Evolutionary conservation across 2,888 invertebrate genomes (phyloP).

Genomic region (Hedya salicella): DNA sequence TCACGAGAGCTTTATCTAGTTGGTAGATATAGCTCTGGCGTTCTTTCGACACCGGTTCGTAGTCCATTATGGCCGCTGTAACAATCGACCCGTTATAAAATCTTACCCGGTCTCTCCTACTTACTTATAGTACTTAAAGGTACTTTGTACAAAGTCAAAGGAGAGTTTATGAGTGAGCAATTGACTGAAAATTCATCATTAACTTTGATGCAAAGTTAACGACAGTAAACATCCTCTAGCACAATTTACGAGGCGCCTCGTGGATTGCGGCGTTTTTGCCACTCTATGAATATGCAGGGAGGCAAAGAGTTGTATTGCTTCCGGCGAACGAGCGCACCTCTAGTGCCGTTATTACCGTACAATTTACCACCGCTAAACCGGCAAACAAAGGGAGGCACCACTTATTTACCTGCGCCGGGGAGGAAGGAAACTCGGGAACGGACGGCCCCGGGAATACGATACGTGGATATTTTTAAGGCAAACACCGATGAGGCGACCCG

Average conservation of each 20-base stretch:
- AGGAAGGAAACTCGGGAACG: slow-evolving; percentile 60
- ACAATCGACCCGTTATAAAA: too few relatives aligned
- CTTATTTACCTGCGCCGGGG: slow-evolving; percentile 62
- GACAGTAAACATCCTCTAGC: slow-evolving; percentile 34
- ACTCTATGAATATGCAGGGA: slow-evolving; percentile 64
- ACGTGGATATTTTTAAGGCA: slow-evolving; percentile 58
- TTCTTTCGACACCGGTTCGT: too few relatives aligned
- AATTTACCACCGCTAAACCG: slow-evolving; percentile 70
- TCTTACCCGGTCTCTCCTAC: too few relatives aligned
- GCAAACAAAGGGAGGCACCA: slow-evolving; percentile 65
- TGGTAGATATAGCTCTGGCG: too few relatives aligned
- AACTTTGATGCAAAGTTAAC: slow-evolving; percentile 15
- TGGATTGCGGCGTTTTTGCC: slow-evolving; percentile 58
- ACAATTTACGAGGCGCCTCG: slow-evolving; percentile 46
- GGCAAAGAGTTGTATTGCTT: slow-evolving; percentile 63
- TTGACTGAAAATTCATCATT: background rate
- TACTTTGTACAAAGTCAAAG: too few relatives aligned
- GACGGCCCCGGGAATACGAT: slow-evolving; percentile 53
- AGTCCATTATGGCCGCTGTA: too few relatives aligned
- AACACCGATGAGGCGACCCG: slow-evolving; percentile 57
- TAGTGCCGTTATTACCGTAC: slow-evolving; percentile 63
- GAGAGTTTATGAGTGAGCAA: background rate
- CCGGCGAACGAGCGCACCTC: slow-evolving; percentile 53
- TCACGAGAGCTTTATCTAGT: too few relatives aligned
- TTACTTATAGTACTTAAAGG: too few relatives aligned